Conservation (phyloP, 2,888 invertebrate species). For the Scaptomyza polygonia region DNA sequence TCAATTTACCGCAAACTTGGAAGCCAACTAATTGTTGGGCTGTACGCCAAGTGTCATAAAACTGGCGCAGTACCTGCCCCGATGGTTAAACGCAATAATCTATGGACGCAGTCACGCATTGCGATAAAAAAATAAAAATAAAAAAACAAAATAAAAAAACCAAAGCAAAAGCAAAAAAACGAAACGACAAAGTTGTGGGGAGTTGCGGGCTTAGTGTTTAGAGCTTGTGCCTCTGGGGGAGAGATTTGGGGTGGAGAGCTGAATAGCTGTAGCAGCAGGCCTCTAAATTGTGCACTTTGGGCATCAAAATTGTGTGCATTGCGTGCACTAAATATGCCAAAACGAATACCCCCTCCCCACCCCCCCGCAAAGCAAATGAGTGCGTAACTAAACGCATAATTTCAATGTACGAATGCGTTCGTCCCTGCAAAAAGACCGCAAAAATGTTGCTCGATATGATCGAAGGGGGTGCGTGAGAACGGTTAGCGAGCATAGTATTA, state of each 20-base stretch:
- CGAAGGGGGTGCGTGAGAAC: slow-evolving; percentile 49
- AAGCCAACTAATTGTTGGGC: slow-evolving; percentile 17
- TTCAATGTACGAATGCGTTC: slow-evolving; percentile 49
- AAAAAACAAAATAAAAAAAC: too few species aligned
- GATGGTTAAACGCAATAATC: slow-evolving; percentile 40
- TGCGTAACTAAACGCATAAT: slow-evolving; percentile 79
- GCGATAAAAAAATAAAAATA: slow-evolving; percentile 45
- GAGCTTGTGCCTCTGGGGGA: not conserved
- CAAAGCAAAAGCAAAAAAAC: slow-evolving; percentile 20
- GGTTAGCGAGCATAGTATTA: slow-evolving; percentile 12
- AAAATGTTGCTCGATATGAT: not conserved
- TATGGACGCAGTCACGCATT: slow-evolving; percentile 67
- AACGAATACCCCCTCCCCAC: slow-evolving; percentile 33
- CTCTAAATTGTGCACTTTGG: slow-evolving; percentile 66
- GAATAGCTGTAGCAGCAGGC: too few species aligned
- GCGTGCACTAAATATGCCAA: slow-evolving; percentile 66
- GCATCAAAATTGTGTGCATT: slow-evolving; percentile 61
- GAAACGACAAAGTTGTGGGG: slow-evolving; percentile 13
- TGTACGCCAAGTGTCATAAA: slow-evolving; percentile 51
- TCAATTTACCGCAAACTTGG: slow-evolving; percentile 18
- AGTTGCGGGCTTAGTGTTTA: not conserved
- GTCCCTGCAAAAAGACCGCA: not conserved
- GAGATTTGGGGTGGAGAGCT: not conserved
- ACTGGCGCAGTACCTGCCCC: slow-evolving; percentile 45
- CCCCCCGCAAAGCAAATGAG: slow-evolving; percentile 50